Percentiles rank a stretch among this genome's conserved stretches.
These are phyloP conservation scores for Sebastes vulpes DNA, from an alignment of 2,797 vertebrate genomes.

Conservation along the genomic window DNA sequence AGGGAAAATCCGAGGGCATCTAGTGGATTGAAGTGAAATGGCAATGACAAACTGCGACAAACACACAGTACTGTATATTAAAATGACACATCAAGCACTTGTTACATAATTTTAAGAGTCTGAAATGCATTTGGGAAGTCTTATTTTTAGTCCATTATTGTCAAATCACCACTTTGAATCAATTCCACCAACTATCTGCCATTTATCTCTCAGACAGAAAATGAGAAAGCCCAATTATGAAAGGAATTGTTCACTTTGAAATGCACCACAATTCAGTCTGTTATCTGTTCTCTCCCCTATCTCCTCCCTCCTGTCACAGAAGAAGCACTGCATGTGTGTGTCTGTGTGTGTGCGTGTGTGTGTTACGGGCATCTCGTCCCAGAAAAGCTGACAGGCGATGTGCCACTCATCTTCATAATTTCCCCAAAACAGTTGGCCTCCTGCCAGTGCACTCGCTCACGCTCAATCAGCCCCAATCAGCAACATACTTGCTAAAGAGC, in stretches of 20 bases:
- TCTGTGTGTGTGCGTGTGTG: not conserved
- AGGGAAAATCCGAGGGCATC: not conserved
- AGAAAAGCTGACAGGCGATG: constrained; percentile 56
- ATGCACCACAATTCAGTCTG: constrained; percentile 28
- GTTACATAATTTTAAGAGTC: not conserved
- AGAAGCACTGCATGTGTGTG: not conserved
- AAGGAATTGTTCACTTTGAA: constrained; percentile 47
- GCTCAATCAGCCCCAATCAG: constrained; percentile 77
- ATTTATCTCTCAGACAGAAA: constrained; percentile 26
- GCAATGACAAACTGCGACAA: not conserved
- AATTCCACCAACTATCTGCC: constrained; percentile 15
- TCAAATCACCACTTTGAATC: constrained; percentile 23
- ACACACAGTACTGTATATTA: not conserved
- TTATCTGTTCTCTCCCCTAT: constrained; percentile 25
- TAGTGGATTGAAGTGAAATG: not conserved
- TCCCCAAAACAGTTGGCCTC: constrained; percentile 66
- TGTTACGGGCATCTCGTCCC: constrained; percentile 8
- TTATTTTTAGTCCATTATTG: not conserved
- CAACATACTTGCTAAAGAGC: constrained; percentile 30
- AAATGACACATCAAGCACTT: not conserved
- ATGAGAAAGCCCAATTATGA: constrained; percentile 34
- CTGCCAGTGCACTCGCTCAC: constrained; percentile 55
- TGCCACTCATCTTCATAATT: constrained; percentile 65
- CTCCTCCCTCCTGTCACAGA: constrained; percentile 29
- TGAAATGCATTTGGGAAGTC: not conserved